Base-by-base conservation (phyloP, 2,888 invertebrate genomes). In the Choristoneura rosaceana region DNA sequence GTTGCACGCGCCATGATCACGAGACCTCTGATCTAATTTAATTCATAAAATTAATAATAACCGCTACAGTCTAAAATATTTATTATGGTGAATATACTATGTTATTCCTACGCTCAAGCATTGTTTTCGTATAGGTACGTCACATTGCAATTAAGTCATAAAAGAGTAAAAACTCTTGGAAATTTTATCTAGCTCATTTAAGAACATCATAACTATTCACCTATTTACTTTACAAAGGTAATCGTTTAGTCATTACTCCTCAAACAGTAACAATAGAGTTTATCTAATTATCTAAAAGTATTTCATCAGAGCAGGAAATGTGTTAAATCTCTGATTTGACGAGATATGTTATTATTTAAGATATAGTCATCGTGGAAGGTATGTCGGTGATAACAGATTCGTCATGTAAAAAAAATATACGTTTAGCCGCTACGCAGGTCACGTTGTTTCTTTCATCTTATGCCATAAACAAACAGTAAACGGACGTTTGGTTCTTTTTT, bases 391-490 rank as follows among this genome's bases (percentile, higher is more conserved):
- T 73, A 69, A 69, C 63, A 64, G 64, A 62, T 67, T 66, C 33
- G 63, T 73, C 68, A 69, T 64, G 50, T 73, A 64, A 64, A 55
- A 17, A 69, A 64, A 68, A 33, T 69, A 60, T 52, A 64, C 50
- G 55, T 55, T 71, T 55, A 12, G 55, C 38, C 41, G n/a, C 25
- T 41, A 60, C 59, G 38, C 52, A 62, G 33, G 17, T 70, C 59
- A 17, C 25, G 33, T 64, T 10, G 63, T 47, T 64, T 64, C 38
- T 55, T 64, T 64, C 38, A 17, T 47, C 25, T 25, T 25, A 55
- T 55, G 55, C 25, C 14, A 55, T 55, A 55, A 55, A 55, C 55
- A 55, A 4, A 55, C 55, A 55, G 55, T 55, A 55, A 25, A 55
- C 50, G 25, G 4, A 1, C 25, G 55, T 55, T 55, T 55, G 12